phyloP scores from a whole-genome alignment of 2,888 invertebrate species.

The Caenorhabditis wallacei region DNA sequence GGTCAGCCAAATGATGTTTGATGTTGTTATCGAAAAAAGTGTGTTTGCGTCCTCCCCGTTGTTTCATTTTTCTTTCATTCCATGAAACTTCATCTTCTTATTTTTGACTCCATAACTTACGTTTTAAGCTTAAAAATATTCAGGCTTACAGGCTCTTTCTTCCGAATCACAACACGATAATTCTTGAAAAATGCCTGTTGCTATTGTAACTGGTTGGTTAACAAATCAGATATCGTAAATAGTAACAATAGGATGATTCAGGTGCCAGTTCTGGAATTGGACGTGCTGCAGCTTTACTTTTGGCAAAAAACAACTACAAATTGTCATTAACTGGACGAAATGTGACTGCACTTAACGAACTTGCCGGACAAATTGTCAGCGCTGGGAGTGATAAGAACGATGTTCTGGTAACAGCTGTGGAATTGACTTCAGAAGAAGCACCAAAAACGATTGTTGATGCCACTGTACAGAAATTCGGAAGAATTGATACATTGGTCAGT shows the following conservation, averaged over 20 bases:
- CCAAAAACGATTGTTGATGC: constrained; percentile 74
- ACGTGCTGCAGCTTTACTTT: constrained; percentile 76
- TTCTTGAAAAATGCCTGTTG: constrained; percentile 68
- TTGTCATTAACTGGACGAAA: constrained; percentile 75
- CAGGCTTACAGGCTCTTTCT: background rate
- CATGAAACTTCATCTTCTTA: background rate
- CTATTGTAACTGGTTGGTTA: constrained; percentile 67
- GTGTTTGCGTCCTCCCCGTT: background rate
- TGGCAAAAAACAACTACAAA: constrained; percentile 75
- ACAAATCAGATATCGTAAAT: background rate
- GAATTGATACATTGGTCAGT: constrained; percentile 77
- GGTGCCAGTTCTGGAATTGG: constrained; percentile 81
- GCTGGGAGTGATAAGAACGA: constrained; percentile 66
- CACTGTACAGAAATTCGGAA: constrained; percentile 77
- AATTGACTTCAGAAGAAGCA: constrained; percentile 81
- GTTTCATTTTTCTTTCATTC: background rate
- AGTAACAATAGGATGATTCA: constrained; percentile 11
- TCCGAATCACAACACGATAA: no score
- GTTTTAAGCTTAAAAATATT: no score
- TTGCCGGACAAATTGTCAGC: constrained; percentile 75
- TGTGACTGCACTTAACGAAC: constrained; percentile 75
- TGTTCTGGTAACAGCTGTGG: constrained; percentile 83
- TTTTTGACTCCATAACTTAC: no score
- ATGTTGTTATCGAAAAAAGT: constrained; percentile 12
- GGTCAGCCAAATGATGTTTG: constrained; percentile 24